A percentile compares a stretch with the other conserved stretches of the same genome.
Evolutionary conservation across 2,888 invertebrate genomes (phyloP).

Genomic region (Cabera pusaria): DNA sequence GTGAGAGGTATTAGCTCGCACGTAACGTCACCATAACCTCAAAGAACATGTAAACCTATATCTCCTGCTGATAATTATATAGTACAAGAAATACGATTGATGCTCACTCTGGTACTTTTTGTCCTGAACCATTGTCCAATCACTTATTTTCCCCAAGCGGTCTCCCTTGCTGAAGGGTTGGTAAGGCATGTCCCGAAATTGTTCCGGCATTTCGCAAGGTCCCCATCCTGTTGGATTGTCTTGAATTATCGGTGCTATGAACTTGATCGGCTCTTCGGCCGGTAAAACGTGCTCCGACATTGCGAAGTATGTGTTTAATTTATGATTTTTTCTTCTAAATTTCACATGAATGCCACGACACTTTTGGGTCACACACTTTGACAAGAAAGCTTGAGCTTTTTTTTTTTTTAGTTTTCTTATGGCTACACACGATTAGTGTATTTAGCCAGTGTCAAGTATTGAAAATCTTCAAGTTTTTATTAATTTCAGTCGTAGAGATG

Average conservation of each 20-base stretch:
- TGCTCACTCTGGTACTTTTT: conserved; percentile 95
- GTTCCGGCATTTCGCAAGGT: conserved; percentile 96
- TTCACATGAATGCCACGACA: conserved; percentile 26
- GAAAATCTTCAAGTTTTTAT: no score
- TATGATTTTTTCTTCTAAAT: conserved; percentile 15
- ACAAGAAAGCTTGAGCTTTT: no score
- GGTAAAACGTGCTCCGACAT: conserved; percentile 80
- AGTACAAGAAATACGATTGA: neutral
- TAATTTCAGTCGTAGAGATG: no score
- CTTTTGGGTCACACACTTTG: conserved; percentile 7
- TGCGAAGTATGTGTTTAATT: conserved; percentile 29
- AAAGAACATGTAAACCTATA: no score
- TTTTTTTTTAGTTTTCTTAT: no score
- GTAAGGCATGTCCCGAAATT: conserved; percentile 98
- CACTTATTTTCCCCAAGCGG: conserved; percentile 98
- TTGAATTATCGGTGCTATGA: conserved; percentile 89
- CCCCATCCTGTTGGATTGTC: conserved; percentile 98
- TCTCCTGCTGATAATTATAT: no score
- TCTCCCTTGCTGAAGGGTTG: conserved; percentile 99
- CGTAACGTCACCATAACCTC: conserved; percentile 55
- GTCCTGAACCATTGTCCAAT: conserved; percentile 98
- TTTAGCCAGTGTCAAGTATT: no score
- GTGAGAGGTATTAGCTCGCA: no score
- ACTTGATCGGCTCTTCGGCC: conserved; percentile 85
- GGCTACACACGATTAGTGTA: no score